Base-by-base conservation (phyloP, 92 coral and sea anemone genomes). In the Heliopora coerulea region DNA sequence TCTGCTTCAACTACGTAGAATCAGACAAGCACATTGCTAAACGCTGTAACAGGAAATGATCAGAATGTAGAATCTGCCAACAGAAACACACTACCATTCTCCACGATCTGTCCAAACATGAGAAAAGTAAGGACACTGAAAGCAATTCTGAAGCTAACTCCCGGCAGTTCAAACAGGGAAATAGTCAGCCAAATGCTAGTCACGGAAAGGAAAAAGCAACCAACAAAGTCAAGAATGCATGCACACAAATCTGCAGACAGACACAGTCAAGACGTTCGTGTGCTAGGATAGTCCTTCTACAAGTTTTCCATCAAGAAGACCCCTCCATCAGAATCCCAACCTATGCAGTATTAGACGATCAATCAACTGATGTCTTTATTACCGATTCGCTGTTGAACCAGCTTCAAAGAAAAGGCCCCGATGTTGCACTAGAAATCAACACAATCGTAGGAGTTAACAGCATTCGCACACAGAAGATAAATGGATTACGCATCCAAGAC, bases 221-320 rank as follows among this genome's bases (percentile, higher is more conserved):
- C 0, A 74, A 58, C 27, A 46, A 52, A 64, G 62, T 72, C 8
- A 78, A 24, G 24, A 67, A 78, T 56, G 78, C 87, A 17, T 86
- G 90, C 61, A 57, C 82, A 23, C 80, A 74, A 72, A 86, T 86
- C 58, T 86, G 89, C 50, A 82, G 79, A 9, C 54, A 27, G 54
- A 59, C 11, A 17, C 74, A 74, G 60, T 27, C 81, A 17, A 59
- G 82, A 30, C 86, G 85, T 14, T 86, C 96, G 54, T 89, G 88
- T 34, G 87, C 87, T 40, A 56, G 85, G 44, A 84, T 86, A 37
- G 89, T 83, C 44, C 88, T 80, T 17, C 83, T 89, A 8, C 86
- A 89, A 72, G 88, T 89, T 28, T 73, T 85, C 59, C 86, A 49
- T 39, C 67, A 49, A 37, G 59, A 46, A 1, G 27, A 62, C 37